Percentiles rank a stretch among this genome's conserved stretches.
phyloP scores from a whole-genome alignment of 1,140 invertebrate species.

The Macrobrachium nipponense region DNA sequence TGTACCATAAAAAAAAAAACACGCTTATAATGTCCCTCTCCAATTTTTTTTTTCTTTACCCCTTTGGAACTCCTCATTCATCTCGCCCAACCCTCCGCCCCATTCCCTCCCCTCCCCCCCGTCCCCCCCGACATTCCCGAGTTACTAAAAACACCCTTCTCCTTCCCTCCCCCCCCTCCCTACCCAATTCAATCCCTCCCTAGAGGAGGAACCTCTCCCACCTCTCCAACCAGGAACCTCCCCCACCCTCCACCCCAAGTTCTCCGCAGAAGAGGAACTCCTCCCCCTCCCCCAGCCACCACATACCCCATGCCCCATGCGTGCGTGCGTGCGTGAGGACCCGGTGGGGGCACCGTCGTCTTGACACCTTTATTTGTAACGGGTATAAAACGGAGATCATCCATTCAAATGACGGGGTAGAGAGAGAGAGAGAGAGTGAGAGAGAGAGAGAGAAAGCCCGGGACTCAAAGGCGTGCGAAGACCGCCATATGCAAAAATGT shows the following conservation, averaged over 20 bases:
- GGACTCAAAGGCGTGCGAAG: slow-evolving; percentile 47
- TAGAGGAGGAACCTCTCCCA: too few species aligned
- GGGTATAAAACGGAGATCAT: slow-evolving; percentile 45
- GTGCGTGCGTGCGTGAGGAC: neutral
- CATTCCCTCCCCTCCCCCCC: neutral
- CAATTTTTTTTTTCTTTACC: neutral
- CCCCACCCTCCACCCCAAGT: neutral
- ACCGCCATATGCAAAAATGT: slow-evolving; percentile 54
- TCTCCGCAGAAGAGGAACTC: neutral
- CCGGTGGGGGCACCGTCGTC: slow-evolving; percentile 6
- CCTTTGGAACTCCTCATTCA: neutral
- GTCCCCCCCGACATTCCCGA: neutral
- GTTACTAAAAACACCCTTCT: too few species aligned
- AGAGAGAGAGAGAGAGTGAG: too few species aligned
- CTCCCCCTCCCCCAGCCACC: too few species aligned
- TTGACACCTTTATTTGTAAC: slow-evolving; percentile 49
- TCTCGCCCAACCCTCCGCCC: neutral
- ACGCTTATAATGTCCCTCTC: neutral
- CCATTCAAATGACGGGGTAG: slow-evolving; percentile 44
- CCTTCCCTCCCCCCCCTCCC: too few species aligned
- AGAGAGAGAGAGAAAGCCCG: neutral
- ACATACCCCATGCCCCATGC: neutral
- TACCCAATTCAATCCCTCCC: neutral
- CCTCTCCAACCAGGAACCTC: too few species aligned
- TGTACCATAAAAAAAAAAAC: neutral